Evolutionary conservation across 2,888 invertebrate species (phyloP).

Genomic region (Paralinhomoeus sp.): DNA sequence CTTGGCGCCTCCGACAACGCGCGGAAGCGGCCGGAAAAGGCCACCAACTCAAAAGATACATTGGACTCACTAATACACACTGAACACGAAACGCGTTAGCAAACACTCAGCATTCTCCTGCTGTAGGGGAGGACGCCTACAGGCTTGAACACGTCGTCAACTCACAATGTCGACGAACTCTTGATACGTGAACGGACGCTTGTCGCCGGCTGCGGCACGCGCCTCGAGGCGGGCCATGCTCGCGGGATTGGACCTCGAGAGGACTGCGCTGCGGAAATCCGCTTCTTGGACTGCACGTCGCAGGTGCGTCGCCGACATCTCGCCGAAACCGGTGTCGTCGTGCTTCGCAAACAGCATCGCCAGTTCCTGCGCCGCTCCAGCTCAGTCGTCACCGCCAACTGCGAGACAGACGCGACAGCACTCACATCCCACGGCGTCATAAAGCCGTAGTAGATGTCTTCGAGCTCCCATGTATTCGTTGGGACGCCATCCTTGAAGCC

Average conservation of each 20-base stretch:
- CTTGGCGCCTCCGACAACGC: too few species aligned
- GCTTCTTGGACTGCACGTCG: not conserved
- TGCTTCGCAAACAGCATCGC: conserved; percentile 2
- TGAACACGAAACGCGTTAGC: too few species aligned
- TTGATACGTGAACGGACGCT: conserved; percentile 1
- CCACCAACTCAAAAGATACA: too few species aligned
- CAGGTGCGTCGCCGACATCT: conserved; percentile 3
- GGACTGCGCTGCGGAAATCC: conserved; percentile 2
- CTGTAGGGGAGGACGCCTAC: too few species aligned
- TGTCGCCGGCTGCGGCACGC: not conserved
- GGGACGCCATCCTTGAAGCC: conserved; percentile 4
- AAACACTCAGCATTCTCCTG: too few species aligned
- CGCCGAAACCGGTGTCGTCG: conserved; percentile 5
- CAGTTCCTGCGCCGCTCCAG: too few species aligned
- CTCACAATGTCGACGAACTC: conserved; percentile 4
- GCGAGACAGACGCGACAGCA: not conserved
- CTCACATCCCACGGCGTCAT: conserved; percentile 3
- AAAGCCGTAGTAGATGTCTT: conserved; percentile 1
- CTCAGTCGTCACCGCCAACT: not conserved
- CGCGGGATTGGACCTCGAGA: not conserved
- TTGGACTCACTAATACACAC: too few species aligned
- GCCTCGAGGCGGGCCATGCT: not conserved
- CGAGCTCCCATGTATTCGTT: conserved; percentile 1
- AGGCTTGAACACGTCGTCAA: too few species aligned
- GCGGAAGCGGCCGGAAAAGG: too few species aligned